A percentile compares a stretch with the other conserved stretches of the same genome.
phyloP scores from a whole-genome alignment of 2,113 vertebrate genomes.

The Leptosomus discolor region DNA sequence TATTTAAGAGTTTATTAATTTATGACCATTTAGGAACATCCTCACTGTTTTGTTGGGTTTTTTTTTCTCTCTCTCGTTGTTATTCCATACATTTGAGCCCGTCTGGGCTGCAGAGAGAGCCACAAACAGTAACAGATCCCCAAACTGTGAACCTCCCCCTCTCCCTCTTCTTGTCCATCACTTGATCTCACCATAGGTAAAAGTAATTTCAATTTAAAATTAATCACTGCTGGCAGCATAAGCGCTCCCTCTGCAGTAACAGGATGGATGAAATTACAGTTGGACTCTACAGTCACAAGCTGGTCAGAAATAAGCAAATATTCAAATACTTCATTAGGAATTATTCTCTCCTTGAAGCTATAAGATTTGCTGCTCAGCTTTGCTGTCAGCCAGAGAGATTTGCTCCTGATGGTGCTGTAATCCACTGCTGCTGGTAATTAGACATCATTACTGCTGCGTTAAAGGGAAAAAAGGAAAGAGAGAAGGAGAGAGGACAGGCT shows the following conservation, averaged over 20 bases:
- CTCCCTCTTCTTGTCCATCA: neutral
- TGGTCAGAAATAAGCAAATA: constrained; percentile 45
- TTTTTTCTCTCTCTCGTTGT: neutral
- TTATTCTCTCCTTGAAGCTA: constrained; percentile 63
- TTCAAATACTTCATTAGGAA: constrained; percentile 35
- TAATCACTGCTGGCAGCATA: neutral
- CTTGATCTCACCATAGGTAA: constrained; percentile 40
- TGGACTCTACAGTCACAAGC: constrained; percentile 1
- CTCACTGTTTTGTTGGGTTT: neutral
- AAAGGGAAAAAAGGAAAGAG: constrained; percentile 76
- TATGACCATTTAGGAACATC: neutral
- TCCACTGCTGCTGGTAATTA: constrained; percentile 82
- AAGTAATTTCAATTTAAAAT: constrained; percentile 40
- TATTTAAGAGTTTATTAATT: constrained; percentile 59
- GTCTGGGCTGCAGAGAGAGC: constrained; percentile 7
- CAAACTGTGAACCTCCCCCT: neutral
- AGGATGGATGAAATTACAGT: constrained; percentile 7
- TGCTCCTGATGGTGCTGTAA: constrained; percentile 75
- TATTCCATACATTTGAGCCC: neutral
- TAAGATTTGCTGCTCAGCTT: constrained; percentile 63
- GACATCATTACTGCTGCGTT: constrained; percentile 79
- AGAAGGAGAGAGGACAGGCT: constrained; percentile 79
- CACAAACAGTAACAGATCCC: neutral
- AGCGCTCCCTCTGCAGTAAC: neutral
- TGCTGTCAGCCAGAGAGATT: constrained; percentile 70